Base-by-base conservation (phyloP, 2,888 invertebrate genomes). In the Tuberolachnus salignus region DNA sequence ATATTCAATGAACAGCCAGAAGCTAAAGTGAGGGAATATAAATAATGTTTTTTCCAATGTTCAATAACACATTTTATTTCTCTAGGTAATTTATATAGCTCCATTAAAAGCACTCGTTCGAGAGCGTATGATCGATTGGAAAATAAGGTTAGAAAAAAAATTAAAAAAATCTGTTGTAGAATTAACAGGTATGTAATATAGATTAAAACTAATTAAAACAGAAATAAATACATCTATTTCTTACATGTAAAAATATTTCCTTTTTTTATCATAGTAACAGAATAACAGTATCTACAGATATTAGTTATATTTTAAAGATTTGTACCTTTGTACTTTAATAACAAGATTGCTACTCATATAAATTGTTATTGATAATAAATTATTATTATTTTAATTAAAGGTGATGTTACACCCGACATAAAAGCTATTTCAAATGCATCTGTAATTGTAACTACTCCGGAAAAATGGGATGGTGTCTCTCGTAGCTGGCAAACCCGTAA, bases 381-480 rank as follows among this genome's bases (percentile, higher is more conserved):
- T 44, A 19, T 2, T 19, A 42, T 63, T 1, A 42, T 66, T 59
- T 59, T 78, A 21, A 74, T 34, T 67, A 26, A 71, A 83, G 84
- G 84, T 81, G 90, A 90, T 84, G 92, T 94, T 0, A 92, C 94
- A 0, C 97, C 97, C 0, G 95, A 95, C 84, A 90, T 93, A 78
- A 88, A 91, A 81, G 92, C 95, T 0, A 95, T 99, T 80, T 89
- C 91, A 0, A 89, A 87, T 71, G 92, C 97, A 0, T 92, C 94
- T 85, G 91, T 99, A 0, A 98, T 99, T 83, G 96, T 99, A 0
- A 99, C 99, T 0, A 99, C 99, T 0, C 99, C 99, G 0, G 99
- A 99, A 87, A 99, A 99, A 86, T 99, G 99, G 99, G 99, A 99
- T 86, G 98, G 98, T 74, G 95, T 99, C 84, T 97, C 97, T 86